Percentiles rank a stretch among this genome's conserved stretches.
These are phyloP conservation scores for Strigamia transsilvanica DNA, from an alignment of 2,888 invertebrate species.

Conservation along the genomic window DNA sequence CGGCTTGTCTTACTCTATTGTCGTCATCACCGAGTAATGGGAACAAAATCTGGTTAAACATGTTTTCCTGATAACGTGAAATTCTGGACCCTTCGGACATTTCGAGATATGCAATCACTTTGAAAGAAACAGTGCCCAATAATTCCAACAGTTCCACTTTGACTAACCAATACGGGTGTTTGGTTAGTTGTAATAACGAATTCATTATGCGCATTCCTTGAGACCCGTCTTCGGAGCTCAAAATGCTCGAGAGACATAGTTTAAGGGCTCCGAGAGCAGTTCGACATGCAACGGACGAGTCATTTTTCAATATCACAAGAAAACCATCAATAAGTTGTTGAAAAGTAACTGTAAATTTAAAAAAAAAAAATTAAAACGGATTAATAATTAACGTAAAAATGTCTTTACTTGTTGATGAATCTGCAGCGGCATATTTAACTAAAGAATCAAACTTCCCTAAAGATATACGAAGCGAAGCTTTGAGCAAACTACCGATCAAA, in stretches of 20 bases:
- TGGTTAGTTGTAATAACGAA: slow-evolving; percentile 71
- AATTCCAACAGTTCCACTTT: slow-evolving; percentile 77
- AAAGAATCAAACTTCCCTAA: slow-evolving; percentile 60
- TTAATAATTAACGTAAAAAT: not conserved
- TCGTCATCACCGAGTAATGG: slow-evolving; percentile 78
- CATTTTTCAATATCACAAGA: slow-evolving; percentile 67
- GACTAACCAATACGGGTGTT: slow-evolving; percentile 85
- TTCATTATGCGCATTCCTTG: slow-evolving; percentile 71
- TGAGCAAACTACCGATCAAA: slow-evolving; percentile 75
- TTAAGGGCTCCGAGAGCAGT: slow-evolving; percentile 74
- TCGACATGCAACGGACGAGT: slow-evolving; percentile 78
- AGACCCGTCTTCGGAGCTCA: slow-evolving; percentile 72
- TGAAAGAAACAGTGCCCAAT: slow-evolving; percentile 70
- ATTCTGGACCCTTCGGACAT: slow-evolving; percentile 22
- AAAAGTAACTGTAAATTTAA: slow-evolving; percentile 59
- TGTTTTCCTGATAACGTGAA: slow-evolving; percentile 69
- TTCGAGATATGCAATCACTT: slow-evolving; percentile 69
- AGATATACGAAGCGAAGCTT: slow-evolving; percentile 69
- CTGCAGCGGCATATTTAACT: slow-evolving; percentile 41
- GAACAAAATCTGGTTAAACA: slow-evolving; percentile 71
- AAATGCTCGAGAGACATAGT: slow-evolving; percentile 70
- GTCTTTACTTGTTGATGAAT: not conserved
- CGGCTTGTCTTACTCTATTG: slow-evolving; percentile 77
- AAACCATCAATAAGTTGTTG: slow-evolving; percentile 61
- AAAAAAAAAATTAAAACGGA: not conserved